Conservation (phyloP, 2,113 vertebrate genomes). For the Syrrhaptes paradoxus region DNA sequence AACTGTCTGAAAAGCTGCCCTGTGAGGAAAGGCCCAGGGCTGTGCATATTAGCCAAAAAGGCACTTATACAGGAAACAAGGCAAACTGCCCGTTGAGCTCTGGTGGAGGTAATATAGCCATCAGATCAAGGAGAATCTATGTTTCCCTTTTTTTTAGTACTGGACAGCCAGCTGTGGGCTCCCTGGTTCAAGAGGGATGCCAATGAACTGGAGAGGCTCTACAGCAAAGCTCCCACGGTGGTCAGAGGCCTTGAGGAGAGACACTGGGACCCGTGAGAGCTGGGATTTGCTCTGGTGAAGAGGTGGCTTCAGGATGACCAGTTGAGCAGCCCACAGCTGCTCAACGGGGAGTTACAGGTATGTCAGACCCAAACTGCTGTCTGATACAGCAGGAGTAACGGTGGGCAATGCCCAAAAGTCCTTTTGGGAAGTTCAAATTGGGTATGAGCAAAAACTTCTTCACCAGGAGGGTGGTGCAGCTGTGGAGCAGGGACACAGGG, state of each 20-base stretch:
- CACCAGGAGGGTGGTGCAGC: not conserved
- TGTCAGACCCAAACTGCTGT: not conserved
- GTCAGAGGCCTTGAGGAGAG: not conserved
- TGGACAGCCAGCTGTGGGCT: not conserved
- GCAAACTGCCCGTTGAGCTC: not conserved
- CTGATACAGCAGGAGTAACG: not conserved
- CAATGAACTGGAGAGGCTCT: not conserved
- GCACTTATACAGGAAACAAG: not conserved
- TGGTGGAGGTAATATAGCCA: too few relatives aligned
- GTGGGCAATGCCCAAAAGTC: not conserved
- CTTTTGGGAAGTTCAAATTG: not conserved
- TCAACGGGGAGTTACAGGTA: not conserved
- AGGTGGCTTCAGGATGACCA: not conserved
- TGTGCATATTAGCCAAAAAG: not conserved
- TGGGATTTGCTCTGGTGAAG: not conserved
- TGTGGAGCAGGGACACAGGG: not conserved
- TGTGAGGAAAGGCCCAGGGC: rapidly evolving
- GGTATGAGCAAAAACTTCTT: not conserved
- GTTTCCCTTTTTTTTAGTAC: not conserved
- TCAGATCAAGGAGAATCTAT: not conserved
- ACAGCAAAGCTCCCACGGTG: not conserved
- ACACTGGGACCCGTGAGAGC: not conserved
- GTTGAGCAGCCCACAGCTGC: not conserved
- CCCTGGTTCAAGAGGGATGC: not conserved
- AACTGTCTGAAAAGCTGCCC: not conserved